Conservation (phyloP, 1,140 invertebrate genomes). For the Adelges cooleyi region DNA sequence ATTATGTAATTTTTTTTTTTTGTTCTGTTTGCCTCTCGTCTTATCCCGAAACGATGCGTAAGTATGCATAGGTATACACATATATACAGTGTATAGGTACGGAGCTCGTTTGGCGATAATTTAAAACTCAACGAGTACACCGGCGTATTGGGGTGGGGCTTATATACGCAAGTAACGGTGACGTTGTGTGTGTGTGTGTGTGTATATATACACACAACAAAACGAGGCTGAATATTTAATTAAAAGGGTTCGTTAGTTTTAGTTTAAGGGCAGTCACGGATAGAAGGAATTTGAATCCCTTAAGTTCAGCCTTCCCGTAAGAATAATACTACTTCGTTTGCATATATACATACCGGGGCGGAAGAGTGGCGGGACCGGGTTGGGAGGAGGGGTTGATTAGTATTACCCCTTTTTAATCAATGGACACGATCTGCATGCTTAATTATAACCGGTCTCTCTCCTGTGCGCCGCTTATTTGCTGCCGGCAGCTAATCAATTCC, state of each 20-base stretch:
- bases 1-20: background rate
- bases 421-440: slow-evolving; percentile 29
- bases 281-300: slow-evolving; percentile 29
- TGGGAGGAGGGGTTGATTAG: slow-evolving; percentile 20
- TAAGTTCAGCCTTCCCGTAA: slow-evolving; percentile 28
- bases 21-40: slow-evolving; percentile 11
- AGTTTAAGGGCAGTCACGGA: slow-evolving; percentile 29
- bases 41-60: too few species aligned
- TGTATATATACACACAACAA: slow-evolving; percentile 3
- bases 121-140: too few species aligned
- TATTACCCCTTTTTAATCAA: slow-evolving; percentile 29
- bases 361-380: background rate
- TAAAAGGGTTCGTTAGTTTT: slow-evolving; percentile 29
- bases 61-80: too few species aligned
- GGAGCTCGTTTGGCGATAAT: slow-evolving; percentile 2
- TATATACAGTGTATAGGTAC: too few species aligned
- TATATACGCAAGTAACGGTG: background rate
- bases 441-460: slow-evolving; percentile 27
- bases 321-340: slow-evolving; percentile 29
- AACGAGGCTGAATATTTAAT: slow-evolving; percentile 29
- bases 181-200: too few species aligned
- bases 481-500: slow-evolving; percentile 25
- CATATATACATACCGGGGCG: slow-evolving; percentile 11
- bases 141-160: background rate
- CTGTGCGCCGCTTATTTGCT: background rate